These are phyloP conservation scores for Pocillopora verrucosa DNA, from an alignment of 64 coral and sea anemone species.

Conservation along the genomic window DNA sequence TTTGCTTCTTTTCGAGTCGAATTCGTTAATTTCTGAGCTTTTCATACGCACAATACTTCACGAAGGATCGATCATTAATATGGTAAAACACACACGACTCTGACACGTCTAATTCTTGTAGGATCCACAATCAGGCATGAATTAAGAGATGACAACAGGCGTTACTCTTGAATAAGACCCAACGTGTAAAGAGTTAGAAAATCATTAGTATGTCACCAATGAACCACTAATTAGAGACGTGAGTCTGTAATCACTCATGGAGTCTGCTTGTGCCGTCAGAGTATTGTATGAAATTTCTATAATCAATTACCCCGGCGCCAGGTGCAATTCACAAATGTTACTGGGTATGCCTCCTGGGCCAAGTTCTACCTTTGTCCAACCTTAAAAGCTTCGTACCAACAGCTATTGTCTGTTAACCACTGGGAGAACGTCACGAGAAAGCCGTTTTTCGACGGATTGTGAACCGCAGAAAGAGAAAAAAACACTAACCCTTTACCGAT, in stretches of 20 bases:
- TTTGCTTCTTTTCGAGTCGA: conserved; percentile 11
- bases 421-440: conserved; percentile 29
- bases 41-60: conserved; percentile 31
- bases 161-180: neutral
- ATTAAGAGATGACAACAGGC: conserved; percentile 13
- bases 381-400: conserved; percentile 24
- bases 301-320: conserved; percentile 55
- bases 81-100: conserved; percentile 25
- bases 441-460: conserved; percentile 1
- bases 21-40: conserved; percentile 20
- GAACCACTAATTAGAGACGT: conserved; percentile 68
- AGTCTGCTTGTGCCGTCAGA: conserved; percentile 18
- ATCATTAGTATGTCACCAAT: conserved; percentile 58
- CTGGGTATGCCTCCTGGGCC: conserved; percentile 53
- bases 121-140: neutral
- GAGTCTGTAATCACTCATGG: conserved; percentile 39
- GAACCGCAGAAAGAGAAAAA: conserved; percentile 10
- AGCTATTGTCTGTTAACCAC: conserved; percentile 8
- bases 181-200: conserved; percentile 7
- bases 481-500: neutral
- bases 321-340: conserved; percentile 54
- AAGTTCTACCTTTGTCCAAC: conserved; percentile 32
- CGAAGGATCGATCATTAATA: conserved; percentile 28
- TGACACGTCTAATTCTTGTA: conserved; percentile 9
- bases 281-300: conserved; percentile 60